Base-by-base conservation (phyloP, 2,797 vertebrate species). In the Sebastes umbrosus region DNA sequence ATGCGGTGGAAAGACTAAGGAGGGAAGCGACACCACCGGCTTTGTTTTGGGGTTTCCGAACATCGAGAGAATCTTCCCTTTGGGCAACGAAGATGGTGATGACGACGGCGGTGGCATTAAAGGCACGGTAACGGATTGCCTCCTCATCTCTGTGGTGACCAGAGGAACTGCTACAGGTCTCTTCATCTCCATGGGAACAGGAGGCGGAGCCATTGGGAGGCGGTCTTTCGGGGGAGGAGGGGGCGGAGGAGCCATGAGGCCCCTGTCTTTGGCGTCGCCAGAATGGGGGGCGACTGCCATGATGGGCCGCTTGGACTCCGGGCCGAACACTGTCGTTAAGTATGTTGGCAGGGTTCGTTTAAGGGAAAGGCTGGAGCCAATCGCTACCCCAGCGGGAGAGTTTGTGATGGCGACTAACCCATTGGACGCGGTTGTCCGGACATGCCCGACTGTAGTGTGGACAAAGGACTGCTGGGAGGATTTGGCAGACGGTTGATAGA, bases 271-370 rank as follows among this genome's bases (percentile, higher is more conserved):
- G 39, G 85, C 83, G 75, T 93, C 92, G 2, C 91, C 93, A 3
- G 92, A 85, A 73, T 92, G 91, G 4, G 94, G 90, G 3, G 93
- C 92, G 0, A 94, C 93, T 1, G 93, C 59, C 8, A 97, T 96
- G 52, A 94, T 68, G 29, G 96, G 95, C 20, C 97, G 96, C 83
- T 99, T 99, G 6, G 96, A 91, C 82, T 98, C 97, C 0, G 96
- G 95, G 76, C 94, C 90, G 16, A 95, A 94, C 0, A 93, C 75
- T 16, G 96, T 59, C 0, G 76, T 79, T 46, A 77, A 39, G 68
- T 92, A 88, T 0, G 94, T 92, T 57, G 94, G 94, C 57, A 96
- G 86, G 0, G 95, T 94, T 65, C 97, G 96, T 85, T 98, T 98
- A 24, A 96, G 96, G 68, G 93, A 90, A 32, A 81, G 78, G 54